Base-by-base conservation (phyloP, 1,140 invertebrate genomes). In the Hormaphis cornu region DNA sequence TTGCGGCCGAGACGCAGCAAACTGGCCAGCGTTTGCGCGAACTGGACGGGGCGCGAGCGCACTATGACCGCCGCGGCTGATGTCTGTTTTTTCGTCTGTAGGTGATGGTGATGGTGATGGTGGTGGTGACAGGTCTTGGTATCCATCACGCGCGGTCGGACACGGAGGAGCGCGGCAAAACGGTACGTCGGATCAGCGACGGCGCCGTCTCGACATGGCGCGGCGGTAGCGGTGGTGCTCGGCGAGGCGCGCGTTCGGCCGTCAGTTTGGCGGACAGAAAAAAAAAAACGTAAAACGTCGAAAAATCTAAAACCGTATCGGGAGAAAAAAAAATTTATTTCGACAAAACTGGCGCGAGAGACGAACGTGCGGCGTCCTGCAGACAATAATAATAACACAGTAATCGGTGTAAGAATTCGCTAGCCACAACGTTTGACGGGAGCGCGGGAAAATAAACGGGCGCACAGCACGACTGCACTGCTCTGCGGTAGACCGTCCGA, bases 1-100 rank as follows among this genome's bases (percentile, higher is more conserved):
- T 66, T 66, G 44, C 61, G 61, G 12, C 61, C 61, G 14, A 66
- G 48, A 20, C 61, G 61, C 6, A 66, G 35, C 30, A 48, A 26
- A 42, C 61, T 30, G 44, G 44, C 44, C 61, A 66, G 50, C 26
- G 61, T 50, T 24, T 66, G 61, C 30, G 61, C 61, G 18, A 66
- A 48, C 61, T 66, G 61, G 28, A 66, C 44, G 30, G 61, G 61
- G 35, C 61, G 61, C 28, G 61, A 66, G 6, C 61, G 44, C 5
- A 66, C 61, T 24, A 66, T 48, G 9, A 35, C 61, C 46, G 28
- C 28, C 12, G 61, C 12, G 28, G 61, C 28, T 30, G 61, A 50
- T 8, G 61, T 48, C 7, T 66, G 44, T 66, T 66, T 66, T 16
- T 66, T 66, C 44, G 54, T 24, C 35, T 58, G 54, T 9, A 37